phyloP scores from a whole-genome alignment of 2,888 invertebrate genomes.

The Callyntrura guangdongensis region DNA sequence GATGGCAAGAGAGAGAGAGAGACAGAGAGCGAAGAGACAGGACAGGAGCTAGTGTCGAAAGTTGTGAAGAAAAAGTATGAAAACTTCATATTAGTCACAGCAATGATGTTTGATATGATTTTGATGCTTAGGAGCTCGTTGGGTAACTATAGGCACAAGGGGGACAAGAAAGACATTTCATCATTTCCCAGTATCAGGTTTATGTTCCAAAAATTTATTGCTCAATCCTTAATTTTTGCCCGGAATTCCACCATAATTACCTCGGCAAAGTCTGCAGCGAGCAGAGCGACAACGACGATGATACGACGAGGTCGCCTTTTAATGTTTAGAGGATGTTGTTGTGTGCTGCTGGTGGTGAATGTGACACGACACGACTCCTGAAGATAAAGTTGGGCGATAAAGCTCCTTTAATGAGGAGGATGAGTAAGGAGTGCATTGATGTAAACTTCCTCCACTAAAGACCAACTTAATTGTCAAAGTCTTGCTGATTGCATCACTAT shows the following conservation, averaged over 20 bases:
- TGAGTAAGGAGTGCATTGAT: conserved; percentile 68
- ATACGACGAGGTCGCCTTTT: conserved; percentile 30
- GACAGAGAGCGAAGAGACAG: background rate
- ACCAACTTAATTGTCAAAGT: conserved; percentile 74
- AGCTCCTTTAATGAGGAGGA: conserved; percentile 66
- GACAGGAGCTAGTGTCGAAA: background rate
- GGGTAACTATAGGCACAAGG: conserved; percentile 50
- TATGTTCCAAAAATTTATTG: conserved; percentile 71
- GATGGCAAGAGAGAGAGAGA: background rate
- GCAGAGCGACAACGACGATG: background rate
- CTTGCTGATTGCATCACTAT: conserved; percentile 37
- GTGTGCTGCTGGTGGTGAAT: conserved; percentile 35
- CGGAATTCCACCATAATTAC: conserved; percentile 77
- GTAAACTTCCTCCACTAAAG: conserved; percentile 66
- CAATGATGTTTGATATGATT: conserved; percentile 57
- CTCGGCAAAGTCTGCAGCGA: conserved; percentile 48
- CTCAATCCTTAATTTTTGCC: conserved; percentile 78
- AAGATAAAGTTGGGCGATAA: conserved; percentile 63
- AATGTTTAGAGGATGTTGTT: conserved; percentile 37
- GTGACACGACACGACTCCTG: conserved; percentile 43
- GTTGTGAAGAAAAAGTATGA: conserved; percentile 50
- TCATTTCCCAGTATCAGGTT: conserved; percentile 65
- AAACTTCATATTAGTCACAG: conserved; percentile 26
- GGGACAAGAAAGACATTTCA: conserved; percentile 45
- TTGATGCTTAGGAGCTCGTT: conserved; percentile 71